phyloP scores from a whole-genome alignment of 2,113 vertebrate species.

The Neolamprologus fasciatus region DNA sequence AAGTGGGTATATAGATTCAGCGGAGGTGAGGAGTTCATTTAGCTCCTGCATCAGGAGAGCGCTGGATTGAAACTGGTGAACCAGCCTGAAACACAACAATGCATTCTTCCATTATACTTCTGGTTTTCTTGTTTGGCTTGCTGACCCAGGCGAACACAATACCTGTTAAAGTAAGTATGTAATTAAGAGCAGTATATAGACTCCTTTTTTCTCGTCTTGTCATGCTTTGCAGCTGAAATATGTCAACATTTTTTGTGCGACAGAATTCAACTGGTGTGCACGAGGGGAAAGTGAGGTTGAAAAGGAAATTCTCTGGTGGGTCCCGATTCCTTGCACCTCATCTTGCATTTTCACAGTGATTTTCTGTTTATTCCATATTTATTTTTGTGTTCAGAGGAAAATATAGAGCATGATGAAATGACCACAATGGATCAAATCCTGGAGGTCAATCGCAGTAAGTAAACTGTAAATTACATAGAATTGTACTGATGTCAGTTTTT shows the following conservation, averaged over 20 bases:
- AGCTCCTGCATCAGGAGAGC: not conserved
- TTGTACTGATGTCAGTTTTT: not conserved
- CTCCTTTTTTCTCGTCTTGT: not conserved
- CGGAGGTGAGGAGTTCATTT: not conserved
- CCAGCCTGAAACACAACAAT: conserved; percentile 30
- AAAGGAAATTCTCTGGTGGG: conserved; percentile 63
- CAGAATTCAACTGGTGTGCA: conserved; percentile 62
- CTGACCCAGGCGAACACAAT: conserved; percentile 36
- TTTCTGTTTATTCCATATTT: not conserved
- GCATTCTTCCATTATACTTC: conserved; percentile 30
- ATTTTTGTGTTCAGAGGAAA: conserved; percentile 33
- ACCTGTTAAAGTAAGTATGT: conserved; percentile 62
- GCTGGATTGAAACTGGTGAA: not conserved
- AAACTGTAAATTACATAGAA: not conserved
- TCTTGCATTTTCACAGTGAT: not conserved
- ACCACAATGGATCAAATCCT: conserved; percentile 72
- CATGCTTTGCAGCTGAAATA: not conserved
- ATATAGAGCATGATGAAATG: conserved; percentile 41
- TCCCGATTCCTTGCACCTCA: not conserved
- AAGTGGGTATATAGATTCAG: conserved; percentile 53
- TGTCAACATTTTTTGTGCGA: not conserved
- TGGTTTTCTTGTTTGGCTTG: conserved; percentile 35
- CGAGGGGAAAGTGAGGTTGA: conserved; percentile 52
- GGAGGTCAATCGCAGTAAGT: conserved; percentile 63
- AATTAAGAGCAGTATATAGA: not conserved